Percentiles rank a stretch among this genome's conserved stretches.
Conservation (phyloP, 2,113 vertebrate genomes). For the Australoheros scitulus region DNA sequence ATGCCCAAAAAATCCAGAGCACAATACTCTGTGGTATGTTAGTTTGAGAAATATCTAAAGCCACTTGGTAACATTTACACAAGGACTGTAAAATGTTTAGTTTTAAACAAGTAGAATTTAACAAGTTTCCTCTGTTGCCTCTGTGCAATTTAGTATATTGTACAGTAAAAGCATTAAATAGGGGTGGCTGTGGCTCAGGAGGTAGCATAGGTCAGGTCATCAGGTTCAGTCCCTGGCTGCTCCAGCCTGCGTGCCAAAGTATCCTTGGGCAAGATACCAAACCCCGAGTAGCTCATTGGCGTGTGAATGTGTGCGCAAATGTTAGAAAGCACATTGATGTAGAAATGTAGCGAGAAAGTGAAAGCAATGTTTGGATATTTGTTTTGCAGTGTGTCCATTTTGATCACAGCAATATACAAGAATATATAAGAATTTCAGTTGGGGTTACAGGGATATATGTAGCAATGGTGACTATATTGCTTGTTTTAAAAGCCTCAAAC, state of each 20-base stretch:
- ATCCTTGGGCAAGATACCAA: too few species aligned
- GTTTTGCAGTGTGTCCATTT: neutral
- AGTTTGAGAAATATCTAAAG: neutral
- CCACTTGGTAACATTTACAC: neutral
- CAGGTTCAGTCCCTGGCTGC: too few species aligned
- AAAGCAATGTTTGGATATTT: rapidly evolving
- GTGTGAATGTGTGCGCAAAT: too few species aligned
- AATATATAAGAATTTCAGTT: neutral
- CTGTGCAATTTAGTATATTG: neutral
- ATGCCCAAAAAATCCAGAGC: neutral
- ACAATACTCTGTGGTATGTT: rapidly evolving
- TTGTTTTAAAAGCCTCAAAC: neutral
- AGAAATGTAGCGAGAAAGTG: too few species aligned
- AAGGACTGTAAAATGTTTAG: neutral
- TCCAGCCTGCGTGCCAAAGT: too few species aligned
- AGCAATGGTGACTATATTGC: neutral
- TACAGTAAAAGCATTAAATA: neutral
- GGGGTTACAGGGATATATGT: neutral
- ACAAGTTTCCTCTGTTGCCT: neutral
- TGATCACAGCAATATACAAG: neutral
- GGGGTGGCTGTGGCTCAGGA: too few species aligned
- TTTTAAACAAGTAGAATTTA: neutral
- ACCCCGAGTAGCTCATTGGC: too few species aligned
- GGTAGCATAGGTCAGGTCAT: too few species aligned
- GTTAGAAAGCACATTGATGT: too few species aligned